Conservation (phyloP, 2,113 vertebrate genomes). For the Archilochus colubris region DNA sequence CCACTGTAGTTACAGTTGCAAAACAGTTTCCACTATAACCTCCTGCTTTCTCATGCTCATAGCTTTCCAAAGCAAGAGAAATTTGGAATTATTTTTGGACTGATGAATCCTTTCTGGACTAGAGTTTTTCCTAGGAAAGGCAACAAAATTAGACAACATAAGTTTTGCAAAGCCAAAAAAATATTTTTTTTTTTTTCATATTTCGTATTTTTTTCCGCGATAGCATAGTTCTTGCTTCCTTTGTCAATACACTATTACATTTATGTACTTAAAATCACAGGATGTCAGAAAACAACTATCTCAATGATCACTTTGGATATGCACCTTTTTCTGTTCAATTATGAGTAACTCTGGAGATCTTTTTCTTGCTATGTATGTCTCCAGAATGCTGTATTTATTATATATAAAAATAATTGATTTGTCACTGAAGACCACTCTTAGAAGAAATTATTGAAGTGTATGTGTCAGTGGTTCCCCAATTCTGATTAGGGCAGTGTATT, state of each 20-base stretch:
- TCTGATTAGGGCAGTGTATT: not conserved
- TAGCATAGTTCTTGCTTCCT: not conserved
- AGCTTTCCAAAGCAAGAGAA: slow-evolving; percentile 24
- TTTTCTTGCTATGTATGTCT: not conserved
- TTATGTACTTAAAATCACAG: not conserved
- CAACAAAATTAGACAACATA: not conserved
- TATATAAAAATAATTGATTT: not conserved
- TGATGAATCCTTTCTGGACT: slow-evolving; percentile 1
- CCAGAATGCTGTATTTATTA: not conserved
- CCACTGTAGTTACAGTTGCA: slow-evolving; percentile 50
- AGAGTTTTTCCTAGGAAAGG: not conserved
- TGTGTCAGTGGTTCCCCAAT: not conserved
- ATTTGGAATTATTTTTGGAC: slow-evolving; percentile 3
- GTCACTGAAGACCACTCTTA: not conserved
- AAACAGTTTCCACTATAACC: slow-evolving; percentile 59
- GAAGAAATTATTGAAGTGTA: not conserved
- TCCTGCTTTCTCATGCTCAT: not conserved
- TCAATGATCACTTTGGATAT: not conserved
- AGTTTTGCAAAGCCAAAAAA: not conserved
- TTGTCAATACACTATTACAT: not conserved
- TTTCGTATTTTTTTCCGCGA: not conserved
- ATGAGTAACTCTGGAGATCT: not conserved
- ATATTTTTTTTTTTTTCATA: too few species aligned
- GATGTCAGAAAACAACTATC: not conserved
- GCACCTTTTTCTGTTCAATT: not conserved